A percentile compares a stretch with the other conserved stretches of the same genome.
phyloP scores from a whole-genome alignment of 2,113 vertebrate species.

The Cairina moschata region DNA sequence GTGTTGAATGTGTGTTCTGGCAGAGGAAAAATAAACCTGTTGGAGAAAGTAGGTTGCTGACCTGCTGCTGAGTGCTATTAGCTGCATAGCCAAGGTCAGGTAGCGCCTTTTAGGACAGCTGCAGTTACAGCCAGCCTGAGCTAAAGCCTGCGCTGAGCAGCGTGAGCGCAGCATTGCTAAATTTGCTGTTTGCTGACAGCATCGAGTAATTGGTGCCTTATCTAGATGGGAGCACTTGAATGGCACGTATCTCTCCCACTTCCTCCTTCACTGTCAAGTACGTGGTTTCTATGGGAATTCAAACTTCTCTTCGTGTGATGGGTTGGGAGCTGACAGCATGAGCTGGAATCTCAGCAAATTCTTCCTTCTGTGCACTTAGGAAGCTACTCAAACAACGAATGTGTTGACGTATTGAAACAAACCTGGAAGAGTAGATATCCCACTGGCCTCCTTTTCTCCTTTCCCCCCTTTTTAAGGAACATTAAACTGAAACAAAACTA shows the following conservation, averaged over 20 bases:
- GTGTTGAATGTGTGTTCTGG: rapidly evolving
- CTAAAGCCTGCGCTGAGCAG: background rate
- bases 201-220: slow-evolving; percentile 25
- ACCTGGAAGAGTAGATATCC: background rate
- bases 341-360: background rate
- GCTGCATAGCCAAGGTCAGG: background rate
- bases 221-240: background rate
- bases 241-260: background rate
- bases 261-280: background rate
- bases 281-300: background rate
- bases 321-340: background rate
- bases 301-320: background rate
- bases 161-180: background rate
- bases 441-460: background rate
- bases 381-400: background rate
- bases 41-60: background rate
- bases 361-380: background rate
- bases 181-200: slow-evolving; percentile 13
- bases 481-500: background rate
- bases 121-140: background rate
- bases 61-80: background rate
- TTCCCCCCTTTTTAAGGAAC: background rate
- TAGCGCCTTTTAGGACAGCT: background rate
- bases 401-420: background rate
- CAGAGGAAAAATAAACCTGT: background rate